phyloP scores from a whole-genome alignment of 2,888 invertebrate genomes.

The Thelaira solivaga region DNA sequence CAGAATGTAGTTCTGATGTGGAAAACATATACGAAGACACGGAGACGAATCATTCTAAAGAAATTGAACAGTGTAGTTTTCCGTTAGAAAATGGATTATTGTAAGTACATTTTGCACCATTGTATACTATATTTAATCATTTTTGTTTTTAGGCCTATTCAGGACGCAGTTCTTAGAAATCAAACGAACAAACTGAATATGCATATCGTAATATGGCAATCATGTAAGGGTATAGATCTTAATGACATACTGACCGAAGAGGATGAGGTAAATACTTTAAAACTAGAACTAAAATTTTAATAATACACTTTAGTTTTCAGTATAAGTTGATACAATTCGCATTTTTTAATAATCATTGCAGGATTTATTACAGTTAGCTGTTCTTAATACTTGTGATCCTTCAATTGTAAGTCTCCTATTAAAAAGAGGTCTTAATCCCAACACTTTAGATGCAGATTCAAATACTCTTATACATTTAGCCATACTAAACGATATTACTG shows the following conservation, averaged over 20 bases:
- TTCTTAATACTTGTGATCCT: slow-evolving; percentile 67
- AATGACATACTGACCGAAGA: slow-evolving; percentile 67
- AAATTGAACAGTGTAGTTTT: not conserved
- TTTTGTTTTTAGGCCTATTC: slow-evolving; percentile 68
- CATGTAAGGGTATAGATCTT: slow-evolving; percentile 62
- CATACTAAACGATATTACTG: slow-evolving; percentile 67
- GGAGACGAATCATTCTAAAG: not conserved
- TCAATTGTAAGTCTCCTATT: slow-evolving; percentile 68
- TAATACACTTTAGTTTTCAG: not conserved
- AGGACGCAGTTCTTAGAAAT: slow-evolving; percentile 65
- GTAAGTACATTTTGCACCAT: slow-evolving; percentile 13
- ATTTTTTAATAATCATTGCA: slow-evolving; percentile 26
- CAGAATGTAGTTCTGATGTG: slow-evolving; percentile 34
- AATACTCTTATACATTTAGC: slow-evolving; percentile 74
- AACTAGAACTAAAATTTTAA: too few species aligned
- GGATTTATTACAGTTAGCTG: slow-evolving; percentile 70
- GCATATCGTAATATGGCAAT: slow-evolving; percentile 67
- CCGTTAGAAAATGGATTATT: slow-evolving; percentile 44
- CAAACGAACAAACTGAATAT: slow-evolving; percentile 64
- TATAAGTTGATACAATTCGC: not conserved
- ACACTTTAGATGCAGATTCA: slow-evolving; percentile 68
- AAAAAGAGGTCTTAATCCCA: slow-evolving; percentile 64
- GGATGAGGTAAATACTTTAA: slow-evolving; percentile 67
- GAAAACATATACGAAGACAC: slow-evolving; percentile 26
- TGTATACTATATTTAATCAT: not conserved